phyloP scores from a whole-genome alignment of 35 echinoderm and acorn worm species.

The Eucidaris tribuloides region DNA sequence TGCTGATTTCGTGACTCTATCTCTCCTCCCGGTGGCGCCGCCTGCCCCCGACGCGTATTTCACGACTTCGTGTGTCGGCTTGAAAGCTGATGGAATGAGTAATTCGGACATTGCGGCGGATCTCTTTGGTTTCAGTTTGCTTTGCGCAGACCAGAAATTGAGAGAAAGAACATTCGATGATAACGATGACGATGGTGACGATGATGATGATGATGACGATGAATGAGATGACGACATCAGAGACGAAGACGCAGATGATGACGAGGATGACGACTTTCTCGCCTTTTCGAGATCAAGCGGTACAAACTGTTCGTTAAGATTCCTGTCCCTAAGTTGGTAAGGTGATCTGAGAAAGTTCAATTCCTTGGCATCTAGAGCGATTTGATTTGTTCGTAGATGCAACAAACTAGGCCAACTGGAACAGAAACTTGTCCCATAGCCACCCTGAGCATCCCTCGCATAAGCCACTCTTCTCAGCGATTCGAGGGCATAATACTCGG shows the following conservation, averaged over 20 bases:
- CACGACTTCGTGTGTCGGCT: conserved; percentile 3
- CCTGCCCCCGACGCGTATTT: neutral
- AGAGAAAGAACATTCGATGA: neutral
- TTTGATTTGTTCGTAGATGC: neutral
- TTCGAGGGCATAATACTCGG: conserved; percentile 9
- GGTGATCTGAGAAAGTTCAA: neutral
- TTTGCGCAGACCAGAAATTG: neutral
- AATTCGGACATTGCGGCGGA: conserved; percentile 19
- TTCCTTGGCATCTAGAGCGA: neutral
- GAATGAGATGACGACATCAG: too few relatives aligned
- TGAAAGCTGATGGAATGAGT: conserved; percentile 46
- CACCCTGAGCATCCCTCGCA: neutral
- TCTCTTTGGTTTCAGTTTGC: neutral
- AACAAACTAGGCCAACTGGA: conserved; percentile 9
- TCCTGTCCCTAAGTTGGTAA: neutral
- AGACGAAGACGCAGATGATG: too few relatives aligned
- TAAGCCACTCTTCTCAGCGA: neutral
- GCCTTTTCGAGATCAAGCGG: neutral
- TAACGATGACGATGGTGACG: neutral
- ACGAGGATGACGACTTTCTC: neutral
- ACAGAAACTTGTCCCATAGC: neutral
- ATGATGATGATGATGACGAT: neutral
- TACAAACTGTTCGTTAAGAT: neutral
- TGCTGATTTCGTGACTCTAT: neutral
- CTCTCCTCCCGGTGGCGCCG: neutral